phyloP scores from a whole-genome alignment of 2,113 vertebrate genomes.

The Ictalurus furcatus region DNA sequence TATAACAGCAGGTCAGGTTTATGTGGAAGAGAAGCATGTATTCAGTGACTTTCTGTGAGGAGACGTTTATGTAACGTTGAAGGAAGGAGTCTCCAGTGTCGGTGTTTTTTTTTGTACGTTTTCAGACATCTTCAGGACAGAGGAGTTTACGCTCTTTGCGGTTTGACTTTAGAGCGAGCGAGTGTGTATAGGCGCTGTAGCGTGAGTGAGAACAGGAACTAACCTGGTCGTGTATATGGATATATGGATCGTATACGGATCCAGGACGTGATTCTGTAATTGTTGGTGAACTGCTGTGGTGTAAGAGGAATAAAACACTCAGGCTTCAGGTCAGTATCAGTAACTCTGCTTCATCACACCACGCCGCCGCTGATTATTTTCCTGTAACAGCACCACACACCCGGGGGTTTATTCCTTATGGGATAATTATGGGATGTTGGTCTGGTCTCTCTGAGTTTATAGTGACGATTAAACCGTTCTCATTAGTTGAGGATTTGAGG shows the following conservation, averaged over 20 bases:
- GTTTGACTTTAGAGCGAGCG: too few species aligned
- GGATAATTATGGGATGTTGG: background rate
- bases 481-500: background rate
- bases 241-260: background rate
- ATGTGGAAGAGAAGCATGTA: background rate
- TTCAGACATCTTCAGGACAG: background rate
- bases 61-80: background rate
- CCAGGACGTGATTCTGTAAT: background rate
- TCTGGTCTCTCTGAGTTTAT: background rate
- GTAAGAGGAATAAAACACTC: background rate
- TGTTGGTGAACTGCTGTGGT: background rate
- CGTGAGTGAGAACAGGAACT: too few species aligned
- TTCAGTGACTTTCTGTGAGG: background rate
- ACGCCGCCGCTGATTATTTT: background rate
- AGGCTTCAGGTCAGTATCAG: background rate
- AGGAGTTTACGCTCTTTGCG: too few species aligned
- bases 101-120: too few species aligned
- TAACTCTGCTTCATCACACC: background rate
- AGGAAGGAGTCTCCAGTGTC: background rate
- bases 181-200: too few species aligned
- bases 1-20: background rate
- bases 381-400: background rate
- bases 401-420: background rate
- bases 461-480: background rate
- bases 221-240: background rate